phyloP scores from a whole-genome alignment of 92 coral and sea anemone species.

The Phenganax subtilis region DNA sequence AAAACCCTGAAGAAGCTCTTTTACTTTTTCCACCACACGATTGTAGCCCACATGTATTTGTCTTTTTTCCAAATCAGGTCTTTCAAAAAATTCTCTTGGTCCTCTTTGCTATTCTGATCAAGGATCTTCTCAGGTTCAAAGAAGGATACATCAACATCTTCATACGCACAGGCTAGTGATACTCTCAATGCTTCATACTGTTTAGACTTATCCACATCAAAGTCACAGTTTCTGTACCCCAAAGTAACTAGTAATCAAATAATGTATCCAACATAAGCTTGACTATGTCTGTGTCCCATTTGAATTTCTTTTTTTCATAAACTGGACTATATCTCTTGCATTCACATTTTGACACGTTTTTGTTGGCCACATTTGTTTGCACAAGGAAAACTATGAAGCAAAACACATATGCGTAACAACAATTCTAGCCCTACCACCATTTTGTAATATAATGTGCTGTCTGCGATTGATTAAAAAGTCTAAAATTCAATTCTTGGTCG shows the following conservation, averaged over 20 bases:
- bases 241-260: neutral
- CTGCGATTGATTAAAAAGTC: no score
- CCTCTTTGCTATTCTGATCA: neutral
- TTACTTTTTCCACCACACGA: constrained; percentile 12
- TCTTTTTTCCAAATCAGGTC: neutral
- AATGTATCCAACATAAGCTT: neutral
- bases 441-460: no score
- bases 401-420: neutral
- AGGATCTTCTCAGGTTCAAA: no score
- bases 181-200: neutral
- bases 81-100: neutral
- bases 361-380: neutral
- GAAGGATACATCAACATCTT: neutral
- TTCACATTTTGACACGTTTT: neutral
- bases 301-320: neutral
- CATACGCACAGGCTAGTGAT: neutral
- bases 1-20: constrained; percentile 4
- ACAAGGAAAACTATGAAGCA: neutral
- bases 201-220: neutral
- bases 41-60: constrained; percentile 9
- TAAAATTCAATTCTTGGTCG: no score
- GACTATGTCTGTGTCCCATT: neutral
- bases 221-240: constrained; percentile 1
- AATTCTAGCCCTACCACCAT: constrained; percentile 2
- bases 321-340: neutral